These are phyloP conservation scores for Gasterosteus nipponicus DNA, from an alignment of 2,113 vertebrate genomes.

Conservation along the genomic window DNA sequence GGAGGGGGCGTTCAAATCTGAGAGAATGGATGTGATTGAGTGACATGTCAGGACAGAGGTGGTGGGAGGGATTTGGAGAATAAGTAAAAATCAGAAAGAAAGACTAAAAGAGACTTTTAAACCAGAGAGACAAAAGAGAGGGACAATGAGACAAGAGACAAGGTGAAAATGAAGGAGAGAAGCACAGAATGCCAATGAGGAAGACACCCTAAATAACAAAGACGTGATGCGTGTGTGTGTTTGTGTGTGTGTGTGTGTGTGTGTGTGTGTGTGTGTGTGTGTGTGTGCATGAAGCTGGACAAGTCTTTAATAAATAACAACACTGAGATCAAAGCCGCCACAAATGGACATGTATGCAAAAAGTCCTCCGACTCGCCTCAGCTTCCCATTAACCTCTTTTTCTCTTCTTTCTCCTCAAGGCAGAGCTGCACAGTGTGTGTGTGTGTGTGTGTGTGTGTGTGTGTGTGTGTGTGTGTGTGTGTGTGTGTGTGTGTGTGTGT, in stretches of 20 bases:
- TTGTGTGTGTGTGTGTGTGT: slow-evolving; percentile 1
- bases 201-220: not conserved
- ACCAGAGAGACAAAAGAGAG: not conserved
- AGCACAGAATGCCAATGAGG: not conserved
- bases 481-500: slow-evolving; percentile 9
- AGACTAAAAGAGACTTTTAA: not conserved
- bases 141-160: not conserved
- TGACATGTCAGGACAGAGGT: not conserved
- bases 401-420: not conserved
- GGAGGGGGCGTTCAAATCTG: not conserved
- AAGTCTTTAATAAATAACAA: slow-evolving; percentile 24
- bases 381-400: slow-evolving; percentile 29
- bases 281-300: not conserved
- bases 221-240: not conserved
- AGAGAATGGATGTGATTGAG: not conserved
- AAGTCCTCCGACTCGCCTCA: slow-evolving; percentile 34
- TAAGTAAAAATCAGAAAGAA: not conserved
- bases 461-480: slow-evolving; percentile 22
- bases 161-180: slow-evolving; percentile 3
- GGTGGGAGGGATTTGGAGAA: not conserved
- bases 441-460: slow-evolving; percentile 12
- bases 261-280: slow-evolving; percentile 9
- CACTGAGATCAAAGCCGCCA: slow-evolving; percentile 46
- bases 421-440: slow-evolving; percentile 5
- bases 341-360: slow-evolving; percentile 33